A percentile compares a stretch with the other conserved stretches of the same genome.
These are phyloP conservation scores for Aromia moschata DNA, from an alignment of 2,888 invertebrate genomes.

Conservation along the genomic window DNA sequence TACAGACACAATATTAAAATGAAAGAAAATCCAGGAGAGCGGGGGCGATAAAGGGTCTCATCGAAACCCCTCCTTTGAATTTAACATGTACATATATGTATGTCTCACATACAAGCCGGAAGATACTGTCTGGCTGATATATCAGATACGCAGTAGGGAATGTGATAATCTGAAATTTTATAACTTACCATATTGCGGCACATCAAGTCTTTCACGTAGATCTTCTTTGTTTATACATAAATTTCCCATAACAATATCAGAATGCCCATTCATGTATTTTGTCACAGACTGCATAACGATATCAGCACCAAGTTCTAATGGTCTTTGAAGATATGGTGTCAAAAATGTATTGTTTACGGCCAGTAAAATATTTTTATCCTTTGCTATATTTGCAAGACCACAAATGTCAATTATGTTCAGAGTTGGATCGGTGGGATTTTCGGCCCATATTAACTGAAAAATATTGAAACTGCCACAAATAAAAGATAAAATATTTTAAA, in stretches of 20 bases:
- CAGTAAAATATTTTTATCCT: slow-evolving; percentile 52
- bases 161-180: too few species aligned
- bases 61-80: too few species aligned
- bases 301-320: slow-evolving; percentile 50
- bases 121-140: too few species aligned
- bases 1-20: too few species aligned
- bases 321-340: slow-evolving; percentile 47
- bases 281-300: slow-evolving; percentile 47
- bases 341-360: slow-evolving; percentile 45
- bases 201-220: too few species aligned
- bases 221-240: slow-evolving; percentile 38
- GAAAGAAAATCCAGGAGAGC: too few species aligned
- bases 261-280: slow-evolving; percentile 52
- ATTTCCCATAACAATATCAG: slow-evolving; percentile 48
- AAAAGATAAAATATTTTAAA: too few species aligned
- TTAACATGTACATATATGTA: too few species aligned
- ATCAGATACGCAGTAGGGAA: too few species aligned
- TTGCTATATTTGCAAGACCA: slow-evolving; percentile 70
- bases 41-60: too few species aligned
- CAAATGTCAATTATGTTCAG: slow-evolving; percentile 84
- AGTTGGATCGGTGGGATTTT: slow-evolving; percentile 90
- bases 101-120: too few species aligned
- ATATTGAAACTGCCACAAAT: neutral
- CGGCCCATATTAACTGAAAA: slow-evolving; percentile 84
- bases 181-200: too few species aligned